These are phyloP conservation scores for Drosophila repleta DNA, from an alignment of 1,140 invertebrate species.

Conservation along the genomic window DNA sequence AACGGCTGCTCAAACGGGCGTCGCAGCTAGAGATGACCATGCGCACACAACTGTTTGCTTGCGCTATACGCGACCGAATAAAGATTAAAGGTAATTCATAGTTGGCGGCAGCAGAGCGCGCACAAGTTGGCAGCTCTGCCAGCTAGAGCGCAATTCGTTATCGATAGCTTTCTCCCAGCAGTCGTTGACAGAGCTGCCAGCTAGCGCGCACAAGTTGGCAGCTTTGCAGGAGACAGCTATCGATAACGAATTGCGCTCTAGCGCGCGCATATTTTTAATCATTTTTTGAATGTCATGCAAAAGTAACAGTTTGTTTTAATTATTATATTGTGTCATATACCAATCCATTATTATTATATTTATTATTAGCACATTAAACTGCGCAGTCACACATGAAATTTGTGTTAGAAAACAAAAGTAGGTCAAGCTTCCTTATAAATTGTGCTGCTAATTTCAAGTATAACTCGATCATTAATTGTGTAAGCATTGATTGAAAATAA, in stretches of 20 bases:
- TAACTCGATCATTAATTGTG: no score
- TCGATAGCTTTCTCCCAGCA: no score
- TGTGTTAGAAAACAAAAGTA: no score
- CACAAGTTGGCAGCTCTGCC: background rate
- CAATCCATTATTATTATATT: no score
- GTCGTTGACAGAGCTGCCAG: no score
- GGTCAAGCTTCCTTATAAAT: no score
- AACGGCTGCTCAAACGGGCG: constrained; percentile 22
- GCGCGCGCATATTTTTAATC: background rate
- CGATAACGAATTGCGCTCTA: background rate
- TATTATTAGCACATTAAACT: no score
- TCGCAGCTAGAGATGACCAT: constrained; percentile 10
- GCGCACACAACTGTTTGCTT: constrained; percentile 38
- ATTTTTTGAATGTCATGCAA: background rate
- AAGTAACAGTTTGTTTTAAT: background rate
- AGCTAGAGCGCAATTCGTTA: no score
- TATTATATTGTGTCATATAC: no score
- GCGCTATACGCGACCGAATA: constrained; percentile 37
- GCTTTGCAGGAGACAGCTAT: background rate
- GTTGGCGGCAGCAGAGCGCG: constrained; percentile 21
- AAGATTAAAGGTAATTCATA: constrained; percentile 27
- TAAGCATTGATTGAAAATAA: no score
- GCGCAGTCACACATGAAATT: no score
- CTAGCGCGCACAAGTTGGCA: background rate
- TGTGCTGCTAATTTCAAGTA: no score